Percentiles rank a stretch among this genome's conserved stretches.
Conservation (phyloP, 2,888 invertebrate genomes). For the Boloria selene region DNA sequence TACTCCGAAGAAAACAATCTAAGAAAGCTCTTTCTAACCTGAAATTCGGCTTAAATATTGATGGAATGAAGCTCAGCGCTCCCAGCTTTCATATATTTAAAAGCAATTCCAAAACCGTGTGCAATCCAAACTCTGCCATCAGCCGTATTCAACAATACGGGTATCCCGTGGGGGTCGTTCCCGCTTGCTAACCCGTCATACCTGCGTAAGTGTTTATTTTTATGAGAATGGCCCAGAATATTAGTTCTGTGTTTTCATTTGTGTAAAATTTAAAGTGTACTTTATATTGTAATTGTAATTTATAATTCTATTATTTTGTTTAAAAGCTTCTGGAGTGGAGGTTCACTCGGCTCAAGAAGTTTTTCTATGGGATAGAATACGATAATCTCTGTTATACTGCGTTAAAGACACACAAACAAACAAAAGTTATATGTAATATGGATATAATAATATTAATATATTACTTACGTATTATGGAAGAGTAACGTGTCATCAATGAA, state of each 20-base stretch:
- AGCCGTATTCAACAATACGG: conserved; percentile 45
- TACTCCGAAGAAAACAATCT: not conserved
- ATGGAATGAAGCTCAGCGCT: conserved; percentile 32
- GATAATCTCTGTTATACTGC: too few species aligned
- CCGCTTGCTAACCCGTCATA: conserved; percentile 19
- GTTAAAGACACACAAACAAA: too few species aligned
- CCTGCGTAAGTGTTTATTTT: conserved; percentile 30
- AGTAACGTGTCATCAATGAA: too few species aligned
- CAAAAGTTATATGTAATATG: too few species aligned
- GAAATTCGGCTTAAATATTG: conserved; percentile 29
- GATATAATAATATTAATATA: too few species aligned
- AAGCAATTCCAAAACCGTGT: conserved; percentile 49
- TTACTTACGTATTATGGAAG: too few species aligned
- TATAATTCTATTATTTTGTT: too few species aligned
- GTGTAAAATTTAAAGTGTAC: not conserved
- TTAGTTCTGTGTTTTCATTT: conserved; percentile 8
- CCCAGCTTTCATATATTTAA: conserved; percentile 41
- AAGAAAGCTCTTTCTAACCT: not conserved
- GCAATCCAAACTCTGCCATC: conserved; percentile 43
- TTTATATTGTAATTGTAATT: not conserved
- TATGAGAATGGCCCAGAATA: conserved; percentile 15
- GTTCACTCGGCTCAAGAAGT: too few species aligned
- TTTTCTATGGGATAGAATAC: too few species aligned
- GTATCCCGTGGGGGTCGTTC: conserved; percentile 72
- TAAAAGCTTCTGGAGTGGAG: too few species aligned